These are phyloP conservation scores for Haliaeetus leucogaster DNA, from an alignment of 2,113 vertebrate species.

Conservation along the genomic window DNA sequence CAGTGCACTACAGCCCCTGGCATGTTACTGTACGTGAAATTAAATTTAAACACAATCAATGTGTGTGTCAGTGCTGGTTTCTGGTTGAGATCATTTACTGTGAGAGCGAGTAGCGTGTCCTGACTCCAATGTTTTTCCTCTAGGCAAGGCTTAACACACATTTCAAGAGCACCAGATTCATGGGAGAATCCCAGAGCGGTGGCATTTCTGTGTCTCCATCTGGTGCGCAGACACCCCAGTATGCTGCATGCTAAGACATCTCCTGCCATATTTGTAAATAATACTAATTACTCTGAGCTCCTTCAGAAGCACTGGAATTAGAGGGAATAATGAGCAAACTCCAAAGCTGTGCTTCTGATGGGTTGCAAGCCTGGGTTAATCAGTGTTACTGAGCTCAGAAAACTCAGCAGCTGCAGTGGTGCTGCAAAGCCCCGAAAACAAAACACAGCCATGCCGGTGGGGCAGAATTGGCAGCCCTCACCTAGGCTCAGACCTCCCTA, in stretches of 20 bases:
- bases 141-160: not conserved
- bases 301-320: not conserved
- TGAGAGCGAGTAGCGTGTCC: not conserved
- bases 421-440: not conserved
- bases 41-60: not conserved
- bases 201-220: not conserved
- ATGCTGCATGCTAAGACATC: not conserved
- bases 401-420: not conserved
- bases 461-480: not conserved
- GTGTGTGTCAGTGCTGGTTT: not conserved
- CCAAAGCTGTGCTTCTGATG: not conserved
- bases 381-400: not conserved
- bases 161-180: not conserved
- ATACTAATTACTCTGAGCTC: not conserved
- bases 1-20: not conserved
- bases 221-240: not conserved
- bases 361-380: not conserved
- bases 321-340: not conserved
- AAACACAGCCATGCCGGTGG: accelerated
- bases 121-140: not conserved
- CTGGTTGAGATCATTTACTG: not conserved
- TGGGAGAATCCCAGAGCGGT: accelerated
- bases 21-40: accelerated
- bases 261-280: not conserved
- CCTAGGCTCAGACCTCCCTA: not conserved